These are phyloP conservation scores for Salticus scenicus DNA, from an alignment of 2,888 invertebrate species.

Conservation along the genomic window DNA sequence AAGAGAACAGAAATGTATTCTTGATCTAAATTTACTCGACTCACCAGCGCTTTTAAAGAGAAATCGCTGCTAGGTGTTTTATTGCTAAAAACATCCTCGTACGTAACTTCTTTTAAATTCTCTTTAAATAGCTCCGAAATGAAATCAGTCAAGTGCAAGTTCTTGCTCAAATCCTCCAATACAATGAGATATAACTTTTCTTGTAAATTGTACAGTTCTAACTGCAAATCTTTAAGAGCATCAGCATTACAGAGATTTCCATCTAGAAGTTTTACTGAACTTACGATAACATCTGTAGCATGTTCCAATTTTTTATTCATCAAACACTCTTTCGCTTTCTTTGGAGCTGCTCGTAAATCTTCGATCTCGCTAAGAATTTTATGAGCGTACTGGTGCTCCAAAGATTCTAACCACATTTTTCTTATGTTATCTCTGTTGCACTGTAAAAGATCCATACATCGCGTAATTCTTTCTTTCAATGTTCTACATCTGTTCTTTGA, in stretches of 20 bases:
- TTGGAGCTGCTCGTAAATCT: slow-evolving; percentile 74
- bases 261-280: slow-evolving; percentile 22
- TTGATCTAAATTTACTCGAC: slow-evolving; percentile 20
- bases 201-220: slow-evolving; percentile 23
- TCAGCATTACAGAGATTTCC: slow-evolving; percentile 17
- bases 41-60: neutral
- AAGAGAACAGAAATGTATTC: slow-evolving; percentile 20
- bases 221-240: slow-evolving; percentile 34
- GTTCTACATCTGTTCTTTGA: slow-evolving; percentile 35
- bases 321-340: slow-evolving; percentile 16
- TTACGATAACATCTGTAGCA: slow-evolving; percentile 37
- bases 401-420: slow-evolving; percentile 94
- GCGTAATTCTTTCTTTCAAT: slow-evolving; percentile 28
- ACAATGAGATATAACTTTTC: slow-evolving; percentile 45
- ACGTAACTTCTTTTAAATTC: neutral
- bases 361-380: slow-evolving; percentile 92
- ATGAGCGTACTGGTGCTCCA: slow-evolving; percentile 93
- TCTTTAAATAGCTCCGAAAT: neutral
- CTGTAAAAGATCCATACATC: slow-evolving; percentile 87
- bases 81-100: slow-evolving; percentile 26
- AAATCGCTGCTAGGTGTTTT: neutral
- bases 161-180: slow-evolving; percentile 36
- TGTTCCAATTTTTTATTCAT: slow-evolving; percentile 25
- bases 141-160: slow-evolving; percentile 40
- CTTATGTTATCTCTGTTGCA: slow-evolving; percentile 94